A percentile compares a stretch with the other conserved stretches of the same genome.
These are phyloP conservation scores for Catharus minimus DNA, from an alignment of 2,113 vertebrate genomes.

Conservation along the genomic window DNA sequence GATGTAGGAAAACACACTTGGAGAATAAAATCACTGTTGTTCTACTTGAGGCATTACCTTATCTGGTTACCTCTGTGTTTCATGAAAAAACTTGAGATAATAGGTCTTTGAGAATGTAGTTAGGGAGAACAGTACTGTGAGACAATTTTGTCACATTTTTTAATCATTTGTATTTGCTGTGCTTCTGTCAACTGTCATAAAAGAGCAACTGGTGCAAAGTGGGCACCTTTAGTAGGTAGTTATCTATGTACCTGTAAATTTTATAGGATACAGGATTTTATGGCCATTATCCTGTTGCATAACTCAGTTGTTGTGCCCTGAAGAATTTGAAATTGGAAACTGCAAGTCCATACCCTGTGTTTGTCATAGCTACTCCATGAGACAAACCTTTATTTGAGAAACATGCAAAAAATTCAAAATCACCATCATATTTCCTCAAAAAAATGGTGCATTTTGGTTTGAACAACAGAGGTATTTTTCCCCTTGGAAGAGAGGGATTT, in stretches of 20 bases:
- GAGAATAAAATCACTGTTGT: not conserved
- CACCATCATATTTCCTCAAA: accelerated
- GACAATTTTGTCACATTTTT: not conserved
- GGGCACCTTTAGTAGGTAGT: not conserved
- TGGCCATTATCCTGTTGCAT: accelerated
- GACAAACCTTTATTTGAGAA: not conserved
- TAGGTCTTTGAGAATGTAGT: not conserved
- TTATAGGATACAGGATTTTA: not conserved
- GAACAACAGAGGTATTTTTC: not conserved
- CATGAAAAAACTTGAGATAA: not conserved
- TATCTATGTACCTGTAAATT: not conserved
- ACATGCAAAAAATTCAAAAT: not conserved
- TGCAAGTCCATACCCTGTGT: not conserved
- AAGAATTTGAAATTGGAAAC: not conserved
- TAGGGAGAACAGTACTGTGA: not conserved
- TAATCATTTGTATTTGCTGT: not conserved
- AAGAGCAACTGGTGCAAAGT: not conserved
- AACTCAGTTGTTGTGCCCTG: not conserved
- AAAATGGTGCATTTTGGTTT: not conserved
- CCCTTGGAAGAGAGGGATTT: accelerated
- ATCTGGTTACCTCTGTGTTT: not conserved
- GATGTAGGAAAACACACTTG: not conserved
- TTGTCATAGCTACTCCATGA: not conserved
- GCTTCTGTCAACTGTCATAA: not conserved
- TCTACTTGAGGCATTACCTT: not conserved